phyloP scores from a whole-genome alignment of 2,888 invertebrate genomes.

The Ernsta delagoae region DNA sequence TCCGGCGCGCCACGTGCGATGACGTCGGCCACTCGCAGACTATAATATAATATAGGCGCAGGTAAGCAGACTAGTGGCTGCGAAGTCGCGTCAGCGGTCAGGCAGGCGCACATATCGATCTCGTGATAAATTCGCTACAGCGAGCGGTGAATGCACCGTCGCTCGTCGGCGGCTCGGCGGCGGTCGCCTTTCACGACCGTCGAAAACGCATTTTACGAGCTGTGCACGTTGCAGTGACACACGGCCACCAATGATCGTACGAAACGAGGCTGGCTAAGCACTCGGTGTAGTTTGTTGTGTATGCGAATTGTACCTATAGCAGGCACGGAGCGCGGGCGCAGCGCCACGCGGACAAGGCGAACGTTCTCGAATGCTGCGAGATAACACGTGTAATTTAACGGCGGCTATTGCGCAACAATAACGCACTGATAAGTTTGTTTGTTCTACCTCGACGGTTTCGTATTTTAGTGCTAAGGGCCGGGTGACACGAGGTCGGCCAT shows the following conservation, averaged over 20 bases:
- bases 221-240: constrained; percentile 11
- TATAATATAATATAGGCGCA: constrained; percentile 49
- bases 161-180: constrained; percentile 31
- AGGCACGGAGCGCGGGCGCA: constrained; percentile 51
- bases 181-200: constrained; percentile 53
- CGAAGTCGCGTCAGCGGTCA: constrained; percentile 34
- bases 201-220: constrained; percentile 68
- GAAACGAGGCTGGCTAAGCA: constrained; percentile 5
- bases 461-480: constrained; percentile 37
- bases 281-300: constrained; percentile 13
- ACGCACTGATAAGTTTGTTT: constrained; percentile 48
- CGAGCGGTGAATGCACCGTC: constrained; percentile 78
- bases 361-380: constrained; percentile 71
- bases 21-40: constrained; percentile 55
- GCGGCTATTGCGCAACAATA: constrained; percentile 67
- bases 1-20: constrained; percentile 63
- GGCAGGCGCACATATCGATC: constrained; percentile 67
- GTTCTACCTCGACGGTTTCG: constrained; percentile 31
- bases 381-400: constrained; percentile 73
- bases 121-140: constrained; percentile 77
- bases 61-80: constrained; percentile 47
- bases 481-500: constrained; percentile 42
- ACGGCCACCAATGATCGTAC: constrained; percentile 16
- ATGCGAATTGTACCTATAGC: too few species aligned
- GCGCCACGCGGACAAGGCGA: constrained; percentile 64